Conservation (phyloP, 1,140 invertebrate genomes). For the Thrips palmi region DNA sequence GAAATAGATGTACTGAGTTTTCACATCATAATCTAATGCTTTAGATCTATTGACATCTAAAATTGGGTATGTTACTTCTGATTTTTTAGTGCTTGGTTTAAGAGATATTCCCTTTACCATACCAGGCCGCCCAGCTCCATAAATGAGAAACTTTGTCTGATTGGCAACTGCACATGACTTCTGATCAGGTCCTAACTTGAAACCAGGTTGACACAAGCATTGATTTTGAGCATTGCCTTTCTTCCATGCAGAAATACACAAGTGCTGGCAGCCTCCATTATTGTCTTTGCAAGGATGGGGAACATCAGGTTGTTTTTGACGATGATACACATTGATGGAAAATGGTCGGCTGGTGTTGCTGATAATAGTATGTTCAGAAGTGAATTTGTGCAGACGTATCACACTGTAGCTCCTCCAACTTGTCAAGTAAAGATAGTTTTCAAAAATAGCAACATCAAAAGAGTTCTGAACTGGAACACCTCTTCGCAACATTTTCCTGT, state of each 20-base stretch:
- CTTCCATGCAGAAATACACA: conserved; percentile 44
- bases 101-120: conserved; percentile 41
- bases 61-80: conserved; percentile 44
- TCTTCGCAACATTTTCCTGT: conserved; percentile 41
- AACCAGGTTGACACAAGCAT: conserved; percentile 53
- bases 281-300: conserved; percentile 47
- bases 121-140: conserved; percentile 37
- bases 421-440: conserved; percentile 43
- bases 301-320: conserved; percentile 49
- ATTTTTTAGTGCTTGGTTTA: conserved; percentile 17
- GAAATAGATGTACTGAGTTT: conserved; percentile 46
- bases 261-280: conserved; percentile 55
- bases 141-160: conserved; percentile 36
- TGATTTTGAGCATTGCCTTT: conserved; percentile 30
- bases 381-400: conserved; percentile 34
- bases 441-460: conserved; percentile 49
- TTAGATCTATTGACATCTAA: conserved; percentile 37
- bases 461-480: conserved; percentile 38
- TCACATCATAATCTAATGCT: conserved; percentile 47
- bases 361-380: conserved; percentile 25
- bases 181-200: conserved; percentile 30
- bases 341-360: conserved; percentile 33
- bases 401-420: conserved; percentile 43
- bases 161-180: conserved; percentile 26
- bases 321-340: conserved; percentile 48